Conservation (phyloP, 2,888 invertebrate species). For the Zeuzera pyrina region DNA sequence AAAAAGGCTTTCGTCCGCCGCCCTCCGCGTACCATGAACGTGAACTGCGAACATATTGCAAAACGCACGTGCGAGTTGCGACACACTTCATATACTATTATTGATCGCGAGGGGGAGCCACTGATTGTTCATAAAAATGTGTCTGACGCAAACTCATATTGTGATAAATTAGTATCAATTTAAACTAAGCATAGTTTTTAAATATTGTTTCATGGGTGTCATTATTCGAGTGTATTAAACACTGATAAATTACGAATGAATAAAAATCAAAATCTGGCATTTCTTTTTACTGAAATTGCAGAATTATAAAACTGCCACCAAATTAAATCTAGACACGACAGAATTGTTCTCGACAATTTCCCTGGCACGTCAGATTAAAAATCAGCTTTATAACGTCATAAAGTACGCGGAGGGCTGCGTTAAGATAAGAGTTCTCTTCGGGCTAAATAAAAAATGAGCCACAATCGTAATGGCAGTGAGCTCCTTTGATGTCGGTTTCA, state of each 20-base stretch:
- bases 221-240: too few relatives aligned
- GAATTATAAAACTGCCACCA: conserved; percentile 6
- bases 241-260: too few relatives aligned
- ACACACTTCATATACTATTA: conserved; percentile 66
- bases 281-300: too few relatives aligned
- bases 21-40: conserved; percentile 27
- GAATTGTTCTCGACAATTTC: conserved; percentile 40
- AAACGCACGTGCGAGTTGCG: conserved; percentile 52
- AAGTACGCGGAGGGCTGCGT: conserved; percentile 53
- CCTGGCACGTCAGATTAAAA: conserved; percentile 64
- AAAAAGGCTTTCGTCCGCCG: conserved; percentile 56
- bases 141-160: too few relatives aligned
- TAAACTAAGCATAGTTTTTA: too few relatives aligned
- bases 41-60: conserved; percentile 58
- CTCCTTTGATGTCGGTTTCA: conserved; percentile 70
- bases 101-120: conserved; percentile 51
- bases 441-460: conserved; percentile 72
- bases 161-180: too few relatives aligned
- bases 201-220: too few relatives aligned
- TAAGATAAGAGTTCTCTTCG: conserved; percentile 61
- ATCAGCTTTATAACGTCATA: conserved; percentile 72
- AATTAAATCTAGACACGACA: conserved; percentile 26
- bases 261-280: too few relatives aligned
- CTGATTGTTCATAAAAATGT: conserved; percentile 58
- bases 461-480: conserved; percentile 63